Conservation (phyloP, 1,140 invertebrate genomes). For the Drosophila punjabiensis region DNA sequence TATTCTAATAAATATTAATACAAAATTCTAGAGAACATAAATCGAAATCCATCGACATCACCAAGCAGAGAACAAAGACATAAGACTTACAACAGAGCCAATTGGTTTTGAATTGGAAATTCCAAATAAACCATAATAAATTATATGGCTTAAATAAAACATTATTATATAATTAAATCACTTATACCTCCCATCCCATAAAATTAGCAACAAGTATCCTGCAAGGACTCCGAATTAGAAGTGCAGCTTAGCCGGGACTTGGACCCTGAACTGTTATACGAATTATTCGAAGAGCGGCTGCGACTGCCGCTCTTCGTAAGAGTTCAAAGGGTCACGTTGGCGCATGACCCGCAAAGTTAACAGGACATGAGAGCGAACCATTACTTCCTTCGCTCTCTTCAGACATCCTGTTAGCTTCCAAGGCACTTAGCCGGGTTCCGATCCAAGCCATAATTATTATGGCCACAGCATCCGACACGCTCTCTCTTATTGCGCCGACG, state of each 20-base stretch:
- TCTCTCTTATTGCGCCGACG: slow-evolving; percentile 14
- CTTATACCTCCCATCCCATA: no score
- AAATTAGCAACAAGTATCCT: slow-evolving; percentile 33
- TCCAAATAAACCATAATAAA: no score
- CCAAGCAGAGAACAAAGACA: no score
- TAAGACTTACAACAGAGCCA: no score
- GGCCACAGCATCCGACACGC: not conserved
- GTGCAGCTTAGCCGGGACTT: not conserved
- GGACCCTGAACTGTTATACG: slow-evolving; percentile 9
- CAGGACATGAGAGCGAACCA: slow-evolving; percentile 5
- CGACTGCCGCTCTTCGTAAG: not conserved
- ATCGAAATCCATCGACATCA: not conserved
- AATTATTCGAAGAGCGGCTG: slow-evolving; percentile 1
- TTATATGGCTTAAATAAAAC: no score
- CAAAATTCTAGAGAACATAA: not conserved
- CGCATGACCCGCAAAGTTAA: slow-evolving; percentile 26
- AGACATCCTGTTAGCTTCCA: no score
- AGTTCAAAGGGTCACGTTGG: not conserved
- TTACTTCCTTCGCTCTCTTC: not conserved
- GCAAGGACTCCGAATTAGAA: slow-evolving; percentile 15
- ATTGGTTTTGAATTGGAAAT: no score
- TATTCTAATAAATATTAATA: no score
- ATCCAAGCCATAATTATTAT: slow-evolving; percentile 31
- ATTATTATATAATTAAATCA: not conserved
- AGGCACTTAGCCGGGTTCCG: slow-evolving; percentile 8